Conservation (phyloP, 2,888 invertebrate genomes). For the Ametastegia equiseti region DNA sequence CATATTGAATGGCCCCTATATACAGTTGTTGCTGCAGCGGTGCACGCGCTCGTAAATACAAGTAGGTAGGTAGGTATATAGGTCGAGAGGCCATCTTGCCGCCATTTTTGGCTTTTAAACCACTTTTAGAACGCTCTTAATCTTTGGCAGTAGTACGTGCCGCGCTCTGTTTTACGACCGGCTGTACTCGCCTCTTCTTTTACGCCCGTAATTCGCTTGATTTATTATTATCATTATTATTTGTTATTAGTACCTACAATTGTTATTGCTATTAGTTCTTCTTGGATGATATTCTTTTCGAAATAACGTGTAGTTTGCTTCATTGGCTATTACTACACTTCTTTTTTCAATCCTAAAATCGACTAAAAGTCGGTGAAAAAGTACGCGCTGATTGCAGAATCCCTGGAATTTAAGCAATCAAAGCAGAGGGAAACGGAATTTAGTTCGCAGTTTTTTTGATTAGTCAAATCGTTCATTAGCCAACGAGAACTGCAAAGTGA, state of each 20-base stretch:
- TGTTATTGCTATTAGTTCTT: neutral
- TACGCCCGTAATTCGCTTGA: neutral
- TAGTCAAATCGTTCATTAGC: too few species aligned
- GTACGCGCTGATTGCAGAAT: too few species aligned
- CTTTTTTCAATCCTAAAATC: too few species aligned
- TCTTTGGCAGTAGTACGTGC: constrained; percentile 21
- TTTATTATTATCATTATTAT: constrained; percentile 1
- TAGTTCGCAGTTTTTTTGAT: too few species aligned
- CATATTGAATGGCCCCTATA: neutral
- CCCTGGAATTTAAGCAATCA: too few species aligned
- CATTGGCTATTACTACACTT: too few species aligned
- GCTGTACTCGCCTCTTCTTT: neutral
- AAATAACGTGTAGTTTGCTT: neutral
- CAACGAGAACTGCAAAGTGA: too few species aligned
- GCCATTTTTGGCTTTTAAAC: constrained; percentile 40
- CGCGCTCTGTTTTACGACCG: constrained; percentile 15
- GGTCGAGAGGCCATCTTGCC: constrained; percentile 38
- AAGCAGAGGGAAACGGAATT: too few species aligned
- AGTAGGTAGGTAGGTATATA: constrained; percentile 17
- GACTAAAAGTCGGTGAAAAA: too few species aligned
- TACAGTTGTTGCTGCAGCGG: neutral
- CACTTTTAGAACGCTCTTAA: constrained; percentile 36
- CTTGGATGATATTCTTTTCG: neutral
- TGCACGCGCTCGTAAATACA: constrained; percentile 5
- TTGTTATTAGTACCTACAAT: neutral